A percentile compares a stretch with the other conserved stretches of the same genome.
Evolutionary conservation across 2,888 invertebrate genomes (phyloP).

Genomic region (Colletes collaris): DNA sequence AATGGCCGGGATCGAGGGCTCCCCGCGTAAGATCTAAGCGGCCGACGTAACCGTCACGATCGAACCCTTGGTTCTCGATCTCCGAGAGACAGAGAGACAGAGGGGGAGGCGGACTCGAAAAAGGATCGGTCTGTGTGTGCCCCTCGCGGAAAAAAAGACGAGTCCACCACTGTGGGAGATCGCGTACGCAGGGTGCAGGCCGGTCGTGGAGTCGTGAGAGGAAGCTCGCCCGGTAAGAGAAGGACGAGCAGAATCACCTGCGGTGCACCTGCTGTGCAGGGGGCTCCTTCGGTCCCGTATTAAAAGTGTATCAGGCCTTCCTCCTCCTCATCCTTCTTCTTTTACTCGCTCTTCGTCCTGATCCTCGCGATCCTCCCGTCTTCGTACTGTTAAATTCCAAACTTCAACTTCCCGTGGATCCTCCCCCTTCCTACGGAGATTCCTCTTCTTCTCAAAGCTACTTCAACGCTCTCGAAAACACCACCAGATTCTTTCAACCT

Average conservation of each 20-base stretch:
- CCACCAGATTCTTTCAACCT: too few relatives aligned
- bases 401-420: too few relatives aligned
- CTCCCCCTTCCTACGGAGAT: conserved; percentile 25
- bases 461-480: too few relatives aligned
- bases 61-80: conserved; percentile 40
- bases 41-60: conserved; percentile 45
- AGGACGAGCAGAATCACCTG: conserved; percentile 80
- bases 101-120: conserved; percentile 29
- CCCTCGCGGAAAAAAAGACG: conserved; percentile 52
- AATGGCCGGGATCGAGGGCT: neutral
- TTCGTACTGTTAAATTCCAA: neutral
- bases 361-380: conserved; percentile 35
- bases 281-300: conserved; percentile 78
- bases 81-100: neutral
- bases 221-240: conserved; percentile 65
- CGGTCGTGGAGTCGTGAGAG: conserved; percentile 66
- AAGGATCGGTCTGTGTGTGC: conserved; percentile 53
- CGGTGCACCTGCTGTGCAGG: conserved; percentile 83
- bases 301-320: conserved; percentile 75
- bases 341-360: conserved; percentile 27
- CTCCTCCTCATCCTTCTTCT: conserved; percentile 33
- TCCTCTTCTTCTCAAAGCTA: neutral
- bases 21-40: conserved; percentile 17
- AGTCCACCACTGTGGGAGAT: conserved; percentile 70
- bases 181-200: conserved; percentile 68